Conservation (phyloP, 1,140 invertebrate species). For the Drosophila ercepeae region DNA sequence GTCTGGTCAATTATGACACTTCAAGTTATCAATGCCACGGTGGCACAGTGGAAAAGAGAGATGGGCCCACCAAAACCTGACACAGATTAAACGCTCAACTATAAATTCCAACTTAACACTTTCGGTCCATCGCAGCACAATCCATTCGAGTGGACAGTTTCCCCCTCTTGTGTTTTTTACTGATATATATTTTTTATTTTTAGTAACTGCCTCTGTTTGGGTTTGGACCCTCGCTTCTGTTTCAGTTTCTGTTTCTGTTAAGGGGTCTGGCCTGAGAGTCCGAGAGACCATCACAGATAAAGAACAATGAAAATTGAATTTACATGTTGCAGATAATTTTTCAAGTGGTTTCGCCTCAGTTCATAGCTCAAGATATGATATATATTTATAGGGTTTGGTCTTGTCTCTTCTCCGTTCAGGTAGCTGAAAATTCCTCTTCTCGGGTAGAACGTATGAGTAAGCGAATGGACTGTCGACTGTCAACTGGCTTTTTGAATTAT, state of each 20-base stretch:
- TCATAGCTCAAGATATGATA: slow-evolving; percentile 60
- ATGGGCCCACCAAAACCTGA: slow-evolving; percentile 54
- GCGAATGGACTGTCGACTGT: slow-evolving; percentile 30
- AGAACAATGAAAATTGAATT: slow-evolving; percentile 83
- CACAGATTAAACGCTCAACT: slow-evolving; percentile 81
- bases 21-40: slow-evolving; percentile 73
- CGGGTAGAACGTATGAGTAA: slow-evolving; percentile 13
- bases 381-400: slow-evolving; percentile 33
- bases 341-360: slow-evolving; percentile 68
- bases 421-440: slow-evolving; percentile 31
- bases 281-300: slow-evolving; percentile 66
- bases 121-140: slow-evolving; percentile 48
- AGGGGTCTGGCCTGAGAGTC: slow-evolving; percentile 28
- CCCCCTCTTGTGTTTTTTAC: slow-evolving; percentile 35
- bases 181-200: slow-evolving; percentile 55
- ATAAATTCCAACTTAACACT: slow-evolving; percentile 81
- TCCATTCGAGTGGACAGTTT: slow-evolving; percentile 56
- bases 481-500: slow-evolving; percentile 25
- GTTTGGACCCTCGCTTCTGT: slow-evolving; percentile 30
- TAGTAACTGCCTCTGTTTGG: slow-evolving; percentile 71
- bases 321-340: slow-evolving; percentile 83
- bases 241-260: slow-evolving; percentile 24
- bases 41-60: slow-evolving; percentile 24
- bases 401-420: slow-evolving; percentile 15
- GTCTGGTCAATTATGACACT: slow-evolving; percentile 83